Conservation (phyloP, 2,888 invertebrate genomes). For the Hypena proboscidalis region DNA sequence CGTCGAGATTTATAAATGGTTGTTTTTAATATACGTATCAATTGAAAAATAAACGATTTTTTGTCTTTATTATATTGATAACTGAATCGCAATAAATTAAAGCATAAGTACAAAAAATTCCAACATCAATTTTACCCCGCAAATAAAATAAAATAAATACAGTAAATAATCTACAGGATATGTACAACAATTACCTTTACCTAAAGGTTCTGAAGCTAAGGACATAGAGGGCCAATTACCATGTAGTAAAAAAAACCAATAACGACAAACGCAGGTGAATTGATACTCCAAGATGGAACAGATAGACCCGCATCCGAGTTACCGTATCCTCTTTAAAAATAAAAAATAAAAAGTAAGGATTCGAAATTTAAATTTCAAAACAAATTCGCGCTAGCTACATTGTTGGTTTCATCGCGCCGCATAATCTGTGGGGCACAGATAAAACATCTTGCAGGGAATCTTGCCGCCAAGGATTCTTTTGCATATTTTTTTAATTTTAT, state of each 20-base stretch:
- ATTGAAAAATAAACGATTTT: too few species aligned
- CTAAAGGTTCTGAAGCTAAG: too few species aligned
- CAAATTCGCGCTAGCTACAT: slow-evolving; percentile 10
- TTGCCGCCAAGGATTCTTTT: slow-evolving; percentile 26
- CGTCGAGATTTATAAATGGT: too few species aligned
- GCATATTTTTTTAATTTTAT: neutral
- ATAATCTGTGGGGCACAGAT: slow-evolving; percentile 25
- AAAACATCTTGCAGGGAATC: slow-evolving; percentile 27
- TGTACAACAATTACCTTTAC: too few species aligned
- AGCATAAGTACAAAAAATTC: too few species aligned
- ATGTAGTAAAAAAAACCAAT: slow-evolving; percentile 7
- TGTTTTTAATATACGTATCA: too few species aligned
- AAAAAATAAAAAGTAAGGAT: slow-evolving; percentile 4
- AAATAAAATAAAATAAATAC: too few species aligned
- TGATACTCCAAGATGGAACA: slow-evolving; percentile 18
- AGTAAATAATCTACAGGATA: too few species aligned
- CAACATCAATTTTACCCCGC: too few species aligned
- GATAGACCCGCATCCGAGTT: slow-evolving; percentile 22
- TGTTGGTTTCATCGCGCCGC: slow-evolving; percentile 19
- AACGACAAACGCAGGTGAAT: slow-evolving; percentile 26
- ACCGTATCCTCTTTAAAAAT: slow-evolving; percentile 5
- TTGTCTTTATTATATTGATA: too few species aligned
- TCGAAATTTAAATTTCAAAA: slow-evolving; percentile 34
- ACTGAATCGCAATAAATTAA: too few species aligned
- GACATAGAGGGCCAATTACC: slow-evolving; percentile 13